Base-by-base conservation (phyloP, 1,140 invertebrate genomes). In the Harpegnathos saltator region DNA sequence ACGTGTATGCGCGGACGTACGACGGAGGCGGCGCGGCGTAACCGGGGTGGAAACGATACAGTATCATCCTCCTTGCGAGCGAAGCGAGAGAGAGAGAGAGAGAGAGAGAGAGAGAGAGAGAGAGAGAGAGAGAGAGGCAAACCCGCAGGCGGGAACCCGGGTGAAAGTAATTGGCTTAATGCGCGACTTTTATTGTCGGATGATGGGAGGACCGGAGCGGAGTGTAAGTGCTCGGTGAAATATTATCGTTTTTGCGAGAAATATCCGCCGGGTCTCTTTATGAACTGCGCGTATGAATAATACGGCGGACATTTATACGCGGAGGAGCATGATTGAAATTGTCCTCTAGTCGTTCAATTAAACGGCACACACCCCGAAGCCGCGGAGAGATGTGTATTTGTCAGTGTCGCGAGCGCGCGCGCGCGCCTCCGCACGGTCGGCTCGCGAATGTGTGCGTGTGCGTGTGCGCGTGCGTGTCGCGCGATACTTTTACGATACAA, bases 91-190 rank as follows among this genome's bases (percentile, higher is more conserved):
- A 77, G 61, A 73, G 62, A 87, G 82, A 38, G n/a, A n/a, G 1
- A 61, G 7, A 87, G 50, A 77, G 61, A 73, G 62, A 87, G 82
- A 38, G 1, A 61, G 7, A 87, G 50, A 77, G 61, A 73, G 62
- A 87, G 82, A 38, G 1, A 61, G 7, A 87, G 50, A 77, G 61
- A 73, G 62, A 87, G 82, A 38, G n/a, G n/a, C n/a, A n/a, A n/a
- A n/a, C n/a, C n/a, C 24, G 71, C 69, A n/a, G 52, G 38, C 61
- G 33, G 65, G 71, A 59, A 80, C 59, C 52, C 54, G 54, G 54
- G 65, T 69, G 65, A 80, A 80, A 80, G 75, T 78, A 78, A 78
- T 78, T 78, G 75, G 52, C 65, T 78, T 69, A 78, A 78, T 44
- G 52, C 50, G 63, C 52, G 75, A 78, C 63, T 78, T 78, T 78